Conservation (phyloP, 2,888 invertebrate genomes). For the Dicycla oo region DNA sequence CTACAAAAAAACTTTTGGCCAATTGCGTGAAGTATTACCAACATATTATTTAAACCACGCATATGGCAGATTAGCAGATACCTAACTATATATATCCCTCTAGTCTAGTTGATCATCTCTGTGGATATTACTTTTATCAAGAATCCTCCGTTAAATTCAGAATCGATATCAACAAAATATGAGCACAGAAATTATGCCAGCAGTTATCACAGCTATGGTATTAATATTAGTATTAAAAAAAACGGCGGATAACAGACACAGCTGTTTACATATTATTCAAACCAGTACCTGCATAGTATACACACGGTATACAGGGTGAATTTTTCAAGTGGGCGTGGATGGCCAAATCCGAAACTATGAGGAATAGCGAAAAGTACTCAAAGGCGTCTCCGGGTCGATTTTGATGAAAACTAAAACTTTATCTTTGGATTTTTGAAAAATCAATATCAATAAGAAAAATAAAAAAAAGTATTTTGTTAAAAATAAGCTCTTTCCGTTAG, state of each 20-base stretch:
- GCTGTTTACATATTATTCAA: not conserved
- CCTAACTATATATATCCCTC: not conserved
- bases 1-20: not conserved
- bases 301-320: no score
- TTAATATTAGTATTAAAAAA: no score
- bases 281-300: no score
- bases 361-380: no score
- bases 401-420: no score
- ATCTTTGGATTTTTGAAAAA: no score
- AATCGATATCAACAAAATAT: not conserved
- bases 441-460: no score
- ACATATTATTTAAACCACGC: conserved; percentile 1
- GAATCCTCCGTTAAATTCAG: not conserved
- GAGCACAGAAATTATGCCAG: not conserved
- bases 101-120: not conserved
- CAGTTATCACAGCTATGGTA: not conserved
- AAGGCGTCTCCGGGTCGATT: no score
- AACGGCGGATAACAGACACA: conserved; percentile 1
- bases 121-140: not conserved
- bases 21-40: not conserved
- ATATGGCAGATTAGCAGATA: conserved; percentile 1
- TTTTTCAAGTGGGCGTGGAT: no score
- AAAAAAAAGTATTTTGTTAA: no score
- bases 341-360: no score
- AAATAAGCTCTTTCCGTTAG: no score